Conservation (phyloP, 1,140 invertebrate genomes). For the Danaus plexippus region DNA sequence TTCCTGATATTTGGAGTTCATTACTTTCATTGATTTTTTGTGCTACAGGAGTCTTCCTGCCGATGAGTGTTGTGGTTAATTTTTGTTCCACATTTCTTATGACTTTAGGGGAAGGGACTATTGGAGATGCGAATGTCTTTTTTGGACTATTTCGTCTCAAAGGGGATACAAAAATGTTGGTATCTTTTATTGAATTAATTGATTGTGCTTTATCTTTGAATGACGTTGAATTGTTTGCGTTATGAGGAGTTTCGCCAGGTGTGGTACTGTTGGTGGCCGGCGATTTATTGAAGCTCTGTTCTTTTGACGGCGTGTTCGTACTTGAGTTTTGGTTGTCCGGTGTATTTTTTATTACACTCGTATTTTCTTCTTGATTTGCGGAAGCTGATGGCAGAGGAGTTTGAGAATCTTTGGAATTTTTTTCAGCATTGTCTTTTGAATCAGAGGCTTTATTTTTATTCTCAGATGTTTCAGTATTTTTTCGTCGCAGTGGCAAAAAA, state of each 20-base stretch:
- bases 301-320: conserved; percentile 4
- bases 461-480: conserved; percentile 42
- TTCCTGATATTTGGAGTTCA: conserved; percentile 31
- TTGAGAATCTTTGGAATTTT: conserved; percentile 29
- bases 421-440: conserved; percentile 26
- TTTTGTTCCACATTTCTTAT: conserved; percentile 19
- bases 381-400: conserved; percentile 15
- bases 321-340: conserved; percentile 1
- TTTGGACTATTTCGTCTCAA: conserved; percentile 23
- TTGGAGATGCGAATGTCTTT: conserved; percentile 27
- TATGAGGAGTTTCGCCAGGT: conserved; percentile 4
- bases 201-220: neutral
- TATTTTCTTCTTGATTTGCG: conserved; percentile 13
- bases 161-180: conserved; percentile 24
- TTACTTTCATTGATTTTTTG: conserved; percentile 33
- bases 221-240: conserved; percentile 4
- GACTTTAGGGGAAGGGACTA: conserved; percentile 28
- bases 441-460: conserved; percentile 27
- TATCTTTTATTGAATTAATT: conserved; percentile 7
- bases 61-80: conserved; percentile 11
- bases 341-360: conserved; percentile 3
- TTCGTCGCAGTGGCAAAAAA: conserved; percentile 54
- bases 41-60: conserved; percentile 17
- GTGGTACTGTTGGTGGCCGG: neutral
- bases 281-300: conserved; percentile 7